Evolutionary conservation across 2,113 vertebrate genomes (phyloP), one percentile per base, ranked within the genome.

Genomic region (Oceanites oceanicus): DNA sequence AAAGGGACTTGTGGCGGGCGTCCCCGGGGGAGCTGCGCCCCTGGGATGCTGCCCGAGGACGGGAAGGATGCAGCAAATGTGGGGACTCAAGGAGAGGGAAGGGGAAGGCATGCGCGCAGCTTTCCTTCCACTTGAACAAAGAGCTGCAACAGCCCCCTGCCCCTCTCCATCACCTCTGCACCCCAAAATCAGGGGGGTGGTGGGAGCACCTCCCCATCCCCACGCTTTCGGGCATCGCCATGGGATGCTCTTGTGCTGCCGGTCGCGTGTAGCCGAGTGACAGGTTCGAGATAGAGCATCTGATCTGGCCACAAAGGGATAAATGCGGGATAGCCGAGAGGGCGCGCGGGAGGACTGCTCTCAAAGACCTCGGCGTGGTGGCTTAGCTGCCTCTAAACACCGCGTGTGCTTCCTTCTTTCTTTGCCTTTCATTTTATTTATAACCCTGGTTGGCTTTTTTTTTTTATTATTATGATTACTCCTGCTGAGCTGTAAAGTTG

Each of bases 401-500:
- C 0, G 1, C 2, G 0, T 59, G 72, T 22, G 66, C 79, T 66
- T 30, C 82, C 90, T 93, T 63, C 92, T 86, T 50, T 53, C 94
- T 86, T 94, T 91, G 66, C 72, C 70, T 78, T 91, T 75, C 25
- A 0, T 77, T 95, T 95, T 94, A 97, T 96, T 95, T 95, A 84
- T 95, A 95, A 83, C 91, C 81, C 67, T 49, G 87, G 49, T 47
- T 76, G 72, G 52, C 29, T 44, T 19, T 49, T 93, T 93, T 92
- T 80, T 92, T 67, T 92, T 95, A 94, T 94, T 90, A 30, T 94
- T 74, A 77, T 81, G 89, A 75, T 95, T 55, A 61, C 70, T 95
- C 80, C 91, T 44, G 76, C 92, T 89, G 94, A 95, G 95, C 86
- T 89, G 53, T 82, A 56, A 88, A 94, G 86, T 85, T 13, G 0